Evolutionary conservation across 2,797 vertebrate species (phyloP).

Genomic region (Antrozous pallidus): DNA sequence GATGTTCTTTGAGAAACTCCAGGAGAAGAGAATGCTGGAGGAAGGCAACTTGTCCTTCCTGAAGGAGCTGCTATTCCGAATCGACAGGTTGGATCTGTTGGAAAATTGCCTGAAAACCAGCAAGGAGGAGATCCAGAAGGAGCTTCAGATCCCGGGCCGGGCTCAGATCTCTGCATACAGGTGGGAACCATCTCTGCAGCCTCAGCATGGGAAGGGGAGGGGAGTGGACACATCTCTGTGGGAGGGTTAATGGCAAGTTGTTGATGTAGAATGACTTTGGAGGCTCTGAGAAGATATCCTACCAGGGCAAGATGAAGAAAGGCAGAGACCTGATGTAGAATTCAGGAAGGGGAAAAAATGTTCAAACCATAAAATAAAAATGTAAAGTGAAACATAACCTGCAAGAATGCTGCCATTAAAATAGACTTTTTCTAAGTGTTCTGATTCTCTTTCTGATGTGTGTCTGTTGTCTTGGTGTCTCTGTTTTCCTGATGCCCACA

Average conservation of each 20-base stretch:
- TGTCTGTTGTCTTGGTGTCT: neutral
- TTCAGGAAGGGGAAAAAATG: neutral
- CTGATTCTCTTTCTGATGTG: neutral
- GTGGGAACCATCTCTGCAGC: slow-evolving; percentile 48
- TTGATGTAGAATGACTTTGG: neutral
- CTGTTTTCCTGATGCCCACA: neutral
- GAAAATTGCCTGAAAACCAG: slow-evolving; percentile 5
- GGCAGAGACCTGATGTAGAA: neutral
- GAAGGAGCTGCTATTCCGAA: slow-evolving; percentile 80
- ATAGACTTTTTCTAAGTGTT: neutral
- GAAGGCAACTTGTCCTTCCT: slow-evolving; percentile 67
- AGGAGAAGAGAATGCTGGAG: slow-evolving; percentile 71
- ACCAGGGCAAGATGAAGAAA: neutral
- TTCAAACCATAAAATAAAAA: neutral
- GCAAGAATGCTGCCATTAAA: neutral
- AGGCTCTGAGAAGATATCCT: neutral
- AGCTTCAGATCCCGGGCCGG: slow-evolving; percentile 47
- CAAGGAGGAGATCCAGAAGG: slow-evolving; percentile 59
- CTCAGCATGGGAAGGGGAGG: neutral
- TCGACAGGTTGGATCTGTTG: slow-evolving; percentile 76
- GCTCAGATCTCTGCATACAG: slow-evolving; percentile 79
- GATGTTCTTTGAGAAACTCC: slow-evolving; percentile 70
- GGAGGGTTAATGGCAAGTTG: neutral
- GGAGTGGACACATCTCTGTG: neutral
- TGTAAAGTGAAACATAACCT: neutral